Conservation (phyloP, 2,113 vertebrate genomes). For the Emydura subglobosa region DNA sequence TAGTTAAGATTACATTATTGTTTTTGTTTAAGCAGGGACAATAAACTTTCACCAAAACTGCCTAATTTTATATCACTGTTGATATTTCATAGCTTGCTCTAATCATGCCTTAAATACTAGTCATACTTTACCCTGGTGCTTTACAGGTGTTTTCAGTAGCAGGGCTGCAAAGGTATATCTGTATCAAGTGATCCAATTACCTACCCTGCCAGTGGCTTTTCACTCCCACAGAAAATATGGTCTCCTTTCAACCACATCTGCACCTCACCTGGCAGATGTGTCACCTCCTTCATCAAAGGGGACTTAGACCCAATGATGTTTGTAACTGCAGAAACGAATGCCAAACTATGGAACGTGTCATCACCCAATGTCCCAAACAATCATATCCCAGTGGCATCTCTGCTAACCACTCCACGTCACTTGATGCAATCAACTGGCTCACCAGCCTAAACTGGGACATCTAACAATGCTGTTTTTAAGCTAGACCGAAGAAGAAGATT, state of each 20-base stretch:
- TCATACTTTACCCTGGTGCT: not conserved
- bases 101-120: not conserved
- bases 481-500: too few relatives aligned
- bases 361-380: not conserved
- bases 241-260: not conserved
- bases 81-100: not conserved
- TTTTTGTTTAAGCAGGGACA: not conserved
- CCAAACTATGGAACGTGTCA: too few relatives aligned
- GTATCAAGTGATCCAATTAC: fast-evolving
- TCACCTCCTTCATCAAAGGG: not conserved
- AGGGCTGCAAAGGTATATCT: not conserved
- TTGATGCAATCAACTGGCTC: not conserved
- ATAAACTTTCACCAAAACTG: not conserved
- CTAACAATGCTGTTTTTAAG: too few relatives aligned
- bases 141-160: not conserved
- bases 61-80: fast-evolving
- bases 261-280: not conserved
- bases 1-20: fast-evolving
- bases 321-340: not conserved
- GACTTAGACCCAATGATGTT: not conserved
- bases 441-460: not conserved
- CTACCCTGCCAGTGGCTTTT: not conserved
- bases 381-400: not conserved
- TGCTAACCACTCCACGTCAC: not conserved
- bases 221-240: not conserved